Percentiles rank a stretch among this genome's conserved stretches.
These are phyloP conservation scores for Kryptolebias marmoratus DNA, from an alignment of 2,113 vertebrate genomes.

Conservation along the genomic window DNA sequence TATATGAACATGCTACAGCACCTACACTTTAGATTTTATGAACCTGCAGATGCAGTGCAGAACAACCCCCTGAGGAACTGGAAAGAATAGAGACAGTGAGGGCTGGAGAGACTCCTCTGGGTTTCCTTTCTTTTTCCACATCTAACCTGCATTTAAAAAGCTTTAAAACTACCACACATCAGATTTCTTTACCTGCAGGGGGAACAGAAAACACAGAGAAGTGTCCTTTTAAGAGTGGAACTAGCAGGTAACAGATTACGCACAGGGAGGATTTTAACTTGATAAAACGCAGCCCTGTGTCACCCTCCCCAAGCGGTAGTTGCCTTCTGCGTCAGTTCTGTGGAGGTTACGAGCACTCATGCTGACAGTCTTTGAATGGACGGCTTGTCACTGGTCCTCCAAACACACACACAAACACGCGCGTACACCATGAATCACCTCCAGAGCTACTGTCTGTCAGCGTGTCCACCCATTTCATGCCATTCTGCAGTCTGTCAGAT, in stretches of 20 bases:
- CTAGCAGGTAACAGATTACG: conserved; percentile 4
- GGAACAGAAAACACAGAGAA: conserved; percentile 14
- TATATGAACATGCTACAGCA: no score
- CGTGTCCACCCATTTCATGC: not conserved
- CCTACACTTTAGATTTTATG: no score
- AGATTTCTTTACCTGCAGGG: conserved; percentile 26
- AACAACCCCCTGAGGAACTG: no score
- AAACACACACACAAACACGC: not conserved
- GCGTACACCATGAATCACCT: conserved; percentile 7
- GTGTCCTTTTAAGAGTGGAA: conserved; percentile 12
- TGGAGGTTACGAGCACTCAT: not conserved
- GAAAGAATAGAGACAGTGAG: no score
- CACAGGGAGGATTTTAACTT: conserved; percentile 21
- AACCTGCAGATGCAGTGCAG: no score
- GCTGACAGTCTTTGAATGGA: conserved; percentile 15
- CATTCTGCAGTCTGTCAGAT: not conserved
- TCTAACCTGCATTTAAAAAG: not conserved
- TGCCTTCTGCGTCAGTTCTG: conserved; percentile 20
- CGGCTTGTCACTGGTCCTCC: conserved; percentile 17
- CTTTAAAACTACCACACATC: conserved; percentile 8
- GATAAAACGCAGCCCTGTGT: conserved; percentile 9
- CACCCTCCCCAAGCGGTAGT: not conserved
- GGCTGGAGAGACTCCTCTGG: not conserved
- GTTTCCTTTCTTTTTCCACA: not conserved
- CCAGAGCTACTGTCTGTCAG: conserved; percentile 1